Percentiles rank a stretch among this genome's conserved stretches.
These are phyloP conservation scores for Stratiomys singularior DNA, from an alignment of 2,888 invertebrate genomes.

Conservation along the genomic window DNA sequence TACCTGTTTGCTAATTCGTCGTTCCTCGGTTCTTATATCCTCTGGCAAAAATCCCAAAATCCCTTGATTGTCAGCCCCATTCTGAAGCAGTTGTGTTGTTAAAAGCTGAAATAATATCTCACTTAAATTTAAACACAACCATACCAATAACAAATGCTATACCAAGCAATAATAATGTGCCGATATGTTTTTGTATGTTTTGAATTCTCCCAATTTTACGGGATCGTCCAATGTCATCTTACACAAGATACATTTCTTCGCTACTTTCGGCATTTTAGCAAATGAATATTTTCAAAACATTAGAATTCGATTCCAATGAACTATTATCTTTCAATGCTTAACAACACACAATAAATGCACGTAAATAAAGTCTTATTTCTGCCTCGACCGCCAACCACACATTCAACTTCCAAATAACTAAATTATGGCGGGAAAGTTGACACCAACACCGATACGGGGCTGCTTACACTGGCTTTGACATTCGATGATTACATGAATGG, in stretches of 20 bases:
- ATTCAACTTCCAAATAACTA: neutral
- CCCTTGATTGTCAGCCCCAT: constrained; percentile 74
- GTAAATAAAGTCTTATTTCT: neutral
- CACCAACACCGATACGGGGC: no score
- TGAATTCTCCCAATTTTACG: constrained; percentile 69
- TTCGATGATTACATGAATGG: no score
- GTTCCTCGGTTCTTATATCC: constrained; percentile 76
- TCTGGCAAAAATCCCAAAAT: constrained; percentile 76
- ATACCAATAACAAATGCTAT: constrained; percentile 57
- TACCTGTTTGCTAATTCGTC: constrained; percentile 74
- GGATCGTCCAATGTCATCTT: constrained; percentile 67
- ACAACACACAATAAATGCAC: neutral
- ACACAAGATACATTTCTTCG: constrained; percentile 68
- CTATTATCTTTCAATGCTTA: neutral
- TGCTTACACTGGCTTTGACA: no score
- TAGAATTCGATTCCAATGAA: neutral
- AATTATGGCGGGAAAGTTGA: constrained; percentile 19
- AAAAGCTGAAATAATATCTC: constrained; percentile 70
- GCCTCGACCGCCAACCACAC: neutral
- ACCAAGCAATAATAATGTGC: constrained; percentile 84
- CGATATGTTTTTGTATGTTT: constrained; percentile 68
- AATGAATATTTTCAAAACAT: constrained; percentile 26
- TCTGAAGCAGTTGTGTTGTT: constrained; percentile 76
- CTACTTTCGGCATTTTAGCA: constrained; percentile 14
- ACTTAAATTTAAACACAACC: neutral